Conservation (phyloP, 2,797 vertebrate genomes). For the Eulemur rubriventer region DNA sequence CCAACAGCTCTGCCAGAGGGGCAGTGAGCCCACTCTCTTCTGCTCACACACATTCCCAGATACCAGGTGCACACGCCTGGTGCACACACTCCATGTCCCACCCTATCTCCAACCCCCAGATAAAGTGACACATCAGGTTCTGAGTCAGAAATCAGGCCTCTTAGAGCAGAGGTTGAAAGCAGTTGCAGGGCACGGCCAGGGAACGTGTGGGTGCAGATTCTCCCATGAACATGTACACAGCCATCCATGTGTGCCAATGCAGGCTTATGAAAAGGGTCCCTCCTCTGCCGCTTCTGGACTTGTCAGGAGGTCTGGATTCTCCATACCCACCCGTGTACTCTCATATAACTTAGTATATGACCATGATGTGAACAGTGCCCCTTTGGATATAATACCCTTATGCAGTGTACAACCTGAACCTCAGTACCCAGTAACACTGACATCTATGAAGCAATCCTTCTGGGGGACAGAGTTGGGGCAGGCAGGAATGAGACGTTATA, state of each 20-base stretch:
- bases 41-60: background rate
- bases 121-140: background rate
- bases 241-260: background rate
- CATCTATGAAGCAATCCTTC: background rate
- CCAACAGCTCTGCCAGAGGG: background rate
- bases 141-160: background rate
- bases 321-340: no score
- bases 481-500: background rate
- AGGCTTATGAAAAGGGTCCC: background rate
- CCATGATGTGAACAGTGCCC: no score
- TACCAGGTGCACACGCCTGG: background rate
- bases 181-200: background rate
- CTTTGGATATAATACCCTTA: background rate
- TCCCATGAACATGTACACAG: background rate
- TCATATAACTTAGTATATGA: background rate
- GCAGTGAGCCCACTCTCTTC: no score
- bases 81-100: background rate
- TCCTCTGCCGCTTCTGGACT: background rate
- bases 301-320: background rate
- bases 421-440: background rate
- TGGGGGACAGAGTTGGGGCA: background rate
- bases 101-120: background rate
- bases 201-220: background rate
- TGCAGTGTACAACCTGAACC: background rate
- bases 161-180: background rate